These are phyloP conservation scores for Sylvilagus bachmani DNA, from an alignment of 2,113 vertebrate genomes.

Conservation along the genomic window DNA sequence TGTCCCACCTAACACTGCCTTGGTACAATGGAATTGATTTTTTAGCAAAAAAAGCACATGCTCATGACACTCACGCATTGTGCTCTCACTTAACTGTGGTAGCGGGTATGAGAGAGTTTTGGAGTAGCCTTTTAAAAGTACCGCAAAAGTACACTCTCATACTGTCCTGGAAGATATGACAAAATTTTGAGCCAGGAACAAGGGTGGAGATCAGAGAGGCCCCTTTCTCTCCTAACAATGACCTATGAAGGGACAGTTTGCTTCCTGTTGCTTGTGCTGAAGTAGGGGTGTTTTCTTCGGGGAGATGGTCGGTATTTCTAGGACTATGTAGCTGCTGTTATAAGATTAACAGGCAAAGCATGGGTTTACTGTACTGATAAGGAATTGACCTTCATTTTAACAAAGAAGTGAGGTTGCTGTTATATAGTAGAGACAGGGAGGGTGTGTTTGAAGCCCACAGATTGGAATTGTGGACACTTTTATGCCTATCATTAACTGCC, in stretches of 20 bases:
- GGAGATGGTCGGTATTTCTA: neutral
- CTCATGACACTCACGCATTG: neutral
- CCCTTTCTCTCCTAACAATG: neutral
- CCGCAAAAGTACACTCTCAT: neutral
- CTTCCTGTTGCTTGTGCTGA: neutral
- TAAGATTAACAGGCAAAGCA: neutral
- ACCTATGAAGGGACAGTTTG: neutral
- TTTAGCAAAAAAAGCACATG: too few relatives aligned
- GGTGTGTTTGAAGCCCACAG: neutral
- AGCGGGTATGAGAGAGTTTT: neutral
- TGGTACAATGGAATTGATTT: too few relatives aligned
- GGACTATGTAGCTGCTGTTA: neutral
- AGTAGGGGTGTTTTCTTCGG: neutral
- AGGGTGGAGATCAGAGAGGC: neutral
- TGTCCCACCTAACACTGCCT: too few relatives aligned
- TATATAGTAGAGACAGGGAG: neutral
- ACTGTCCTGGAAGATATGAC: neutral
- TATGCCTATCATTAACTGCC: neutral
- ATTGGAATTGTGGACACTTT: slow-evolving; percentile 19
- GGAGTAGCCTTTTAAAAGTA: neutral
- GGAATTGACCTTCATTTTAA: neutral
- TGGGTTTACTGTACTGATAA: neutral
- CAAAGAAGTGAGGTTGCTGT: neutral
- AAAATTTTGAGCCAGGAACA: neutral
- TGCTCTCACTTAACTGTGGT: neutral